Conservation (phyloP, 2,113 vertebrate species). For the Elgaria multicarinata region DNA sequence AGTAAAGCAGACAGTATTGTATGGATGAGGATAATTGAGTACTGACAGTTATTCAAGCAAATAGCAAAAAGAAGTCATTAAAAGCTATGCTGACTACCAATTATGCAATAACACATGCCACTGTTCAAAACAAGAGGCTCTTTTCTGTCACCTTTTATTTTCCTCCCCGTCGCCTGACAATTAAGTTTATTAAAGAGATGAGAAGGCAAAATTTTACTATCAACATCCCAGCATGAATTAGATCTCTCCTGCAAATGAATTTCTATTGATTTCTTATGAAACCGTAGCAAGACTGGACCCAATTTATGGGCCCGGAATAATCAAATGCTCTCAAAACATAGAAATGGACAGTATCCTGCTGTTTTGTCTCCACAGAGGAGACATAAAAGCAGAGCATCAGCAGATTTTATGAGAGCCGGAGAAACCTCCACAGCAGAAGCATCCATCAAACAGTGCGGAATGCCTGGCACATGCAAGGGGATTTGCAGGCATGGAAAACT, state of each 20-base stretch:
- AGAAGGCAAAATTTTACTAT: slow-evolving; percentile 46
- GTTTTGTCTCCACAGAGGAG: slow-evolving; percentile 24
- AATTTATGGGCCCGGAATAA: slow-evolving; percentile 29
- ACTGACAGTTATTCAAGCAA: slow-evolving; percentile 21
- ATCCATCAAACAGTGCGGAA: slow-evolving; percentile 30
- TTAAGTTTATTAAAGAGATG: slow-evolving; percentile 56
- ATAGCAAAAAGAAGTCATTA: slow-evolving; percentile 20
- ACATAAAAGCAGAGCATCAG: slow-evolving; percentile 44
- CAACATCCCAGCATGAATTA: slow-evolving; percentile 52
- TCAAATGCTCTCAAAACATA: slow-evolving; percentile 26
- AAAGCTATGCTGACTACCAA: slow-evolving; percentile 53
- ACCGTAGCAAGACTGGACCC: slow-evolving; percentile 36
- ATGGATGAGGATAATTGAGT: slow-evolving; percentile 22
- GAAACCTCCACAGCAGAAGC: slow-evolving; percentile 19
- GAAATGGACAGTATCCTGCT: slow-evolving; percentile 22
- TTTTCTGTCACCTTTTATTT: slow-evolving; percentile 27
- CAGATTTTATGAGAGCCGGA: slow-evolving; percentile 57
- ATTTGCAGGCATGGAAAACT: slow-evolving; percentile 35
- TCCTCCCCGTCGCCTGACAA: slow-evolving; percentile 32
- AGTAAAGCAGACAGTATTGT: neutral
- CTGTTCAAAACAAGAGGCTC: slow-evolving; percentile 38
- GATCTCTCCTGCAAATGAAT: slow-evolving; percentile 38
- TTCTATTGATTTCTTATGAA: slow-evolving; percentile 45
- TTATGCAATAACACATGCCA: slow-evolving; percentile 37
- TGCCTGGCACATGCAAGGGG: slow-evolving; percentile 38